These are phyloP conservation scores for Caretta caretta DNA, from an alignment of 2,113 vertebrate genomes.

Conservation along the genomic window DNA sequence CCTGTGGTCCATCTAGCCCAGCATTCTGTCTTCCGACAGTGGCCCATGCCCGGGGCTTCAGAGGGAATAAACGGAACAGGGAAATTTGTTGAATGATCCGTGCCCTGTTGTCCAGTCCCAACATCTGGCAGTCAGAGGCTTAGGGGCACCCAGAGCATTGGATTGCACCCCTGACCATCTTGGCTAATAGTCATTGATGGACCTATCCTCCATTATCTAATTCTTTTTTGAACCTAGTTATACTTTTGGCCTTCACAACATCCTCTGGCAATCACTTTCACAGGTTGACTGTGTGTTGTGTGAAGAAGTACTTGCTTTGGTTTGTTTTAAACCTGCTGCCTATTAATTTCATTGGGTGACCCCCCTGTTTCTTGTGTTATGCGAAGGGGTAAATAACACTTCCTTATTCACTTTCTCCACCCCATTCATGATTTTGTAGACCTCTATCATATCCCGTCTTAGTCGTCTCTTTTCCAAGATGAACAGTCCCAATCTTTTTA, in stretches of 20 bases:
- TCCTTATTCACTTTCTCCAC: neutral
- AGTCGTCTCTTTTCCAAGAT: neutral
- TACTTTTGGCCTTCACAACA: neutral
- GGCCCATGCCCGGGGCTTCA: neutral
- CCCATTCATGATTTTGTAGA: neutral
- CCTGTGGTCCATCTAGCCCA: neutral
- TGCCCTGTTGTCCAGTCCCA: neutral
- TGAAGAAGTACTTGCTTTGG: neutral
- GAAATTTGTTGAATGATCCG: neutral
- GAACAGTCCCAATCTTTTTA: neutral
- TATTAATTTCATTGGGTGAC: neutral
- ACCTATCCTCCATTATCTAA: neutral
- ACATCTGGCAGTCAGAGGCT: neutral
- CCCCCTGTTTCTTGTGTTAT: neutral
- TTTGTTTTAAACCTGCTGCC: neutral
- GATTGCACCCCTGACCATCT: neutral
- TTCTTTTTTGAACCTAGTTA: neutral
- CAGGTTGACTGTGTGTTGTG: neutral
- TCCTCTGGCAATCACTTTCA: neutral
- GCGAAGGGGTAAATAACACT: neutral
- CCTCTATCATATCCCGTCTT: neutral
- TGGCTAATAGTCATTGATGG: neutral
- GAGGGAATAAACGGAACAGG: neutral
- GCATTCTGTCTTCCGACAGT: neutral
- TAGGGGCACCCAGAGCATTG: neutral